Evolutionary conservation across 2,888 invertebrate genomes (phyloP).

Genomic region (Nasonovia ribisnigri): DNA sequence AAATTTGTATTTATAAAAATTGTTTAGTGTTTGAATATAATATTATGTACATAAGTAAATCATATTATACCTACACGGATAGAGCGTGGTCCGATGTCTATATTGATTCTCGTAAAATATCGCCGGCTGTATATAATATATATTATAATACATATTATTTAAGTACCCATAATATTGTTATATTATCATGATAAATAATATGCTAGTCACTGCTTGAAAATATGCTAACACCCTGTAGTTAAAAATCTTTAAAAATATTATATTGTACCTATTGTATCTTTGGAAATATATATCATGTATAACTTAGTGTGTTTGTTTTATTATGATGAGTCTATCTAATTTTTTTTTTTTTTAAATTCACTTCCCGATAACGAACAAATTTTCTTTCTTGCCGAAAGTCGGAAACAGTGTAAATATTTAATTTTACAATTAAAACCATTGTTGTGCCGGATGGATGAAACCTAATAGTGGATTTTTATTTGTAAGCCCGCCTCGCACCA

Average conservation of each 20-base stretch:
- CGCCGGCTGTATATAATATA: neutral
- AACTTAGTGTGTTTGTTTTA: neutral
- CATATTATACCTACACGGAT: neutral
- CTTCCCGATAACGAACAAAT: neutral
- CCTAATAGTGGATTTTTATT: conserved; percentile 43
- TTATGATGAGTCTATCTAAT: neutral
- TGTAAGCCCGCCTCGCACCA: neutral
- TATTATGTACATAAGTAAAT: conserved; percentile 46
- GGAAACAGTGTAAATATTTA: conserved; percentile 37
- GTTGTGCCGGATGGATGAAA: neutral
- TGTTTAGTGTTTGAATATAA: conserved; percentile 38
- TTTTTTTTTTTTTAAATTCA: neutral
- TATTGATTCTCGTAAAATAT: neutral
- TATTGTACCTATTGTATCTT: conserved; percentile 38
- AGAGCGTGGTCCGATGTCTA: neutral
- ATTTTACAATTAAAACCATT: conserved; percentile 39
- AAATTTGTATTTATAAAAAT: conserved; percentile 31
- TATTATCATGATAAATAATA: conserved; percentile 50
- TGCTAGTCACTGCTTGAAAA: conserved; percentile 61
- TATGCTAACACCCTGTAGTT: conserved; percentile 59
- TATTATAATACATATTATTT: conserved; percentile 22
- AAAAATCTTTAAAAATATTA: conserved; percentile 38
- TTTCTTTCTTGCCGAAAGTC: neutral
- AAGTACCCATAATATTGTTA: conserved; percentile 1
- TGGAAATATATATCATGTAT: conserved; percentile 38